These are phyloP conservation scores for Ophiodon elongatus DNA, from an alignment of 2,113 vertebrate genomes.

Conservation along the genomic window DNA sequence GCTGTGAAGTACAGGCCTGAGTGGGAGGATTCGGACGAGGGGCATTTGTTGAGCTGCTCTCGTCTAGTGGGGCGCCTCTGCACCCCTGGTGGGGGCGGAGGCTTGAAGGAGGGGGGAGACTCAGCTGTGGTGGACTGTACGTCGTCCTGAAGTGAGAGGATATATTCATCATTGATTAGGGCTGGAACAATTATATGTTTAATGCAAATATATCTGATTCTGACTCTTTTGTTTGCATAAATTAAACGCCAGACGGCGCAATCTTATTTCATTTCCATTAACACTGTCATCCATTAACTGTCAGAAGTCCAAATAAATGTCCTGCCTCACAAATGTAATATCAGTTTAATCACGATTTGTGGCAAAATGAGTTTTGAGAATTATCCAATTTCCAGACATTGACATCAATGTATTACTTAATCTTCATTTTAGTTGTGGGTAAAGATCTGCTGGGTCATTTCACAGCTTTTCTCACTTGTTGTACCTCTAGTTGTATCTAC, in stretches of 20 bases:
- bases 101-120: slow-evolving; percentile 88
- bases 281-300: background rate
- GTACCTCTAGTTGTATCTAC: background rate
- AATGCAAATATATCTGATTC: background rate
- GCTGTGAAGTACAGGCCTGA: slow-evolving; percentile 91
- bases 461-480: background rate
- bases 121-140: slow-evolving; percentile 85
- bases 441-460: background rate
- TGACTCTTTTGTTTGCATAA: background rate
- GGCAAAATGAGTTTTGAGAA: background rate
- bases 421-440: background rate
- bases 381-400: background rate
- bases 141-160: slow-evolving; percentile 90
- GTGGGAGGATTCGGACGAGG: slow-evolving; percentile 89
- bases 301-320: background rate
- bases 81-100: slow-evolving; percentile 85
- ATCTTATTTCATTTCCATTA: background rate
- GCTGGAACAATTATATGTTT: background rate
- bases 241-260: background rate
- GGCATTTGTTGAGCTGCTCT: slow-evolving; percentile 83
- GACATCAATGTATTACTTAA: background rate
- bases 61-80: slow-evolving; percentile 70
- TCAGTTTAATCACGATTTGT: background rate
- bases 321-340: background rate
- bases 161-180: slow-evolving; percentile 66